phyloP scores from a whole-genome alignment of 2,888 invertebrate genomes.

The Diarsia rubi region DNA sequence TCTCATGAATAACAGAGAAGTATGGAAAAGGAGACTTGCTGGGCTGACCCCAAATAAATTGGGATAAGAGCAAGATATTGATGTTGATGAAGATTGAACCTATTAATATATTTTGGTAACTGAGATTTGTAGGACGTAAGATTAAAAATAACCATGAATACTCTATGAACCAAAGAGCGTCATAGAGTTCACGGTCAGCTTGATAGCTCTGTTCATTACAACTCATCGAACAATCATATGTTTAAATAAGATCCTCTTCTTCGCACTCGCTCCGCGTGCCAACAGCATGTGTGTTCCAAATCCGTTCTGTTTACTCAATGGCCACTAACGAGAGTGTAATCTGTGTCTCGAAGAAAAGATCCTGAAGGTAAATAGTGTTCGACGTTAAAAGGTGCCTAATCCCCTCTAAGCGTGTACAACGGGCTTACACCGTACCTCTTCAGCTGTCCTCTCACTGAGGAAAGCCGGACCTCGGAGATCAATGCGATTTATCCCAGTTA shows the following conservation, averaged over 20 bases:
- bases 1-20: too few species aligned
- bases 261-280: slow-evolving; percentile 41
- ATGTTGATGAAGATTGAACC: too few species aligned
- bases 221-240: slow-evolving; percentile 39
- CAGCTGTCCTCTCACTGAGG: slow-evolving; percentile 83
- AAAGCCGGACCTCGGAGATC: slow-evolving; percentile 82
- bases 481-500: slow-evolving; percentile 82
- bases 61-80: too few species aligned
- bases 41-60: too few species aligned
- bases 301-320: slow-evolving; percentile 73
- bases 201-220: slow-evolving; percentile 28
- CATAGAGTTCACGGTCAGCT: slow-evolving; percentile 43
- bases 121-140: background rate
- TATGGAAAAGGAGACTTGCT: too few species aligned
- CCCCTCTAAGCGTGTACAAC: slow-evolving; percentile 84
- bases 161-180: background rate
- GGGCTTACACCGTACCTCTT: slow-evolving; percentile 83
- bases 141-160: slow-evolving; percentile 23
- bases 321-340: slow-evolving; percentile 77
- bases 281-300: slow-evolving; percentile 59
- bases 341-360: slow-evolving; percentile 74
- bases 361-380: slow-evolving; percentile 84
- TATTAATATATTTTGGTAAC: slow-evolving; percentile 2
- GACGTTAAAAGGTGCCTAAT: slow-evolving; percentile 88
- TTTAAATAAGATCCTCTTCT: slow-evolving; percentile 39